Base-by-base conservation (phyloP, 2,113 vertebrate genomes). In the Zonotrichia leucophrys region DNA sequence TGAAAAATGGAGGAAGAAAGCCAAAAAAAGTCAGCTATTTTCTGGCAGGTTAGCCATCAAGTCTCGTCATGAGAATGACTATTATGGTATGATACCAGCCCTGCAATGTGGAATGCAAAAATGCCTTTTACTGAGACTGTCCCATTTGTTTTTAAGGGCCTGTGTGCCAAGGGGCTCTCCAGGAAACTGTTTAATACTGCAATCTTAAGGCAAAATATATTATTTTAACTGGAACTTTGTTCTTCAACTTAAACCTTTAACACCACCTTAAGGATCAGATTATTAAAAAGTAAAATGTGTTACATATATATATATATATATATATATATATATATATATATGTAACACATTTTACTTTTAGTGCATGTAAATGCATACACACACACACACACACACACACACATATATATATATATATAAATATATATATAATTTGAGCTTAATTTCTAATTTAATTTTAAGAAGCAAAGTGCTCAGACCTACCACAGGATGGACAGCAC, bases 1-100 rank as follows among this genome's bases (percentile, higher is more conserved):
- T 94, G 96, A 95, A 97, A 93, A 95, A 93, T 73, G 49, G 84
- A 96, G 94, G 89, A 95, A 87, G 88, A 49, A 90, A 96, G 97
- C 94, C 89, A 87, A 62, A 89, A 94, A 92, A 76, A 85, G 86
- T 91, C 94, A 95, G 69, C 70, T 55, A 46, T 79, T 87, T 95
- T 94, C 75, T 95, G 91, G 37, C 89, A 95, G 78, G 81, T 94
- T 95, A 95, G 30, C 62, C 82, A 83, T 89, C 58, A 80, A 74
- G 27, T 85, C 55, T 82, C 59, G 69, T 91, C 22, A 76, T 80
- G 75, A 87, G 84, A 69, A 80, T 73, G 41, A 75, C 53, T 94
- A 30, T 68, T 89, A 77, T 12, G 20, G 66, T 94, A 64, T 37
- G 37, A 64, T 73, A 92, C 5, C 20, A 91, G 68, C 31, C 25